Conservation (phyloP, 1,140 invertebrate genomes). For the Pseudachorutes palmiensis region DNA sequence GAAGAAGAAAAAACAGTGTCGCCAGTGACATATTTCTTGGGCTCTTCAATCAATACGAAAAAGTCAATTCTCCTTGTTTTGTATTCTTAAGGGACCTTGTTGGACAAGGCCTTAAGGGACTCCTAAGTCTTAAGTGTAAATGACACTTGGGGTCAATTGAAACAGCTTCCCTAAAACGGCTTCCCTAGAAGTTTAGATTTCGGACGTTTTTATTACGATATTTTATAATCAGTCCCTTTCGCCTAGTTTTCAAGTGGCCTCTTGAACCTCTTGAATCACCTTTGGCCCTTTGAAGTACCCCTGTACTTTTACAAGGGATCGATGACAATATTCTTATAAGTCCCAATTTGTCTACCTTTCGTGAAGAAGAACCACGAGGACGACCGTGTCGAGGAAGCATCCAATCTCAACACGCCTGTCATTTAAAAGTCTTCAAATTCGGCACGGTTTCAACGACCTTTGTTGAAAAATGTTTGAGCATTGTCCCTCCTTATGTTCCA, state of each 20-base stretch:
- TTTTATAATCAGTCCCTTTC: too few relatives aligned
- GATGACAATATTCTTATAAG: not conserved
- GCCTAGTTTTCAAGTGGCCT: too few relatives aligned
- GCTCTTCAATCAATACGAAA: too few relatives aligned
- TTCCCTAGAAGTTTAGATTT: too few relatives aligned
- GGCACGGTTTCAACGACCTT: slow-evolving; percentile 6
- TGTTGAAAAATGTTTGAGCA: not conserved
- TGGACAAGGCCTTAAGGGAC: not conserved
- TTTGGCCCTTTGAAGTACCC: too few relatives aligned
- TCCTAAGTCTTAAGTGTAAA: not conserved
- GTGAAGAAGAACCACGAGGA: too few relatives aligned
- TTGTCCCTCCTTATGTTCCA: not conserved
- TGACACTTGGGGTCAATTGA: not conserved
- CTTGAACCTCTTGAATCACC: too few relatives aligned
- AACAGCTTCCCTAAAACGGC: too few relatives aligned
- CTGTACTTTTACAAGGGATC: not conserved
- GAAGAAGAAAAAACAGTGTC: not conserved
- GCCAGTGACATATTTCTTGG: not conserved
- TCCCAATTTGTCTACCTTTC: slow-evolving; percentile 11
- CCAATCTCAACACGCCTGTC: not conserved
- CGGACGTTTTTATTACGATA: too few relatives aligned
- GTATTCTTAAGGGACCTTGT: not conserved
- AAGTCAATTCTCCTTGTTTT: too few relatives aligned
- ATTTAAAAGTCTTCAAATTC: not conserved
- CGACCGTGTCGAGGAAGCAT: not conserved